phyloP scores from a whole-genome alignment of 2,113 vertebrate genomes.

The Mus spicilegus region DNA sequence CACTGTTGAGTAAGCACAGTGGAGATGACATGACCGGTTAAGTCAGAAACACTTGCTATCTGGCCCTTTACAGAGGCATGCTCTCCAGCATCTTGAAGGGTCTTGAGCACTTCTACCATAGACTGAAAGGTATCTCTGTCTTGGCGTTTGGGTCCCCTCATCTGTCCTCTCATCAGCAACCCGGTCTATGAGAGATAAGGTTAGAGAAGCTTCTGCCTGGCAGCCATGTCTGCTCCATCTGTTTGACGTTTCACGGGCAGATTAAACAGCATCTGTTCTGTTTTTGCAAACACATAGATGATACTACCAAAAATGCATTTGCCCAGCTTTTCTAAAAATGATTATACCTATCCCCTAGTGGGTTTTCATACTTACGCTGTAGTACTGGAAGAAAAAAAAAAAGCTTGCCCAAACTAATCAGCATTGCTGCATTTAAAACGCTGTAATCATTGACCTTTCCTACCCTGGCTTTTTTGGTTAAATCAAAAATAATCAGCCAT shows the following conservation, averaged over 20 bases:
- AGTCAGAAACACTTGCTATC: not conserved
- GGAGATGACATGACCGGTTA: not conserved
- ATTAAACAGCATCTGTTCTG: conserved; percentile 73
- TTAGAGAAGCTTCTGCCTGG: conserved; percentile 40
- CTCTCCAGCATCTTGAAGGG: not conserved
- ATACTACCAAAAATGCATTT: not conserved
- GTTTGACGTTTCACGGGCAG: conserved; percentile 55
- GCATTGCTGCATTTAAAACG: not conserved
- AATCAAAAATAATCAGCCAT: not conserved
- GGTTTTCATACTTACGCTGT: not conserved
- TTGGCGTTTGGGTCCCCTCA: not conserved
- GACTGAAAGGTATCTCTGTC: conserved; percentile 18
- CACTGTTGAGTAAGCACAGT: not conserved
- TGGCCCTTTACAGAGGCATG: not conserved
- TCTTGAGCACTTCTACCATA: not conserved
- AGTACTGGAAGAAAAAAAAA: not conserved
- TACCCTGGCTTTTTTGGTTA: not conserved
- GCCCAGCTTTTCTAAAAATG: conserved; percentile 22
- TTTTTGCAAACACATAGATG: conserved; percentile 45
- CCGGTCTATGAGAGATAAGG: conserved; percentile 46
- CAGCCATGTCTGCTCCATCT: conserved; percentile 65
- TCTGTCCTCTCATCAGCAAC: not conserved
- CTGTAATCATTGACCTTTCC: not conserved
- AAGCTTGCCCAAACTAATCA: conserved; percentile 17
- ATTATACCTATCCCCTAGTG: not conserved